Conservation (phyloP, 1,140 invertebrate genomes). For the Drosophila truncata region DNA sequence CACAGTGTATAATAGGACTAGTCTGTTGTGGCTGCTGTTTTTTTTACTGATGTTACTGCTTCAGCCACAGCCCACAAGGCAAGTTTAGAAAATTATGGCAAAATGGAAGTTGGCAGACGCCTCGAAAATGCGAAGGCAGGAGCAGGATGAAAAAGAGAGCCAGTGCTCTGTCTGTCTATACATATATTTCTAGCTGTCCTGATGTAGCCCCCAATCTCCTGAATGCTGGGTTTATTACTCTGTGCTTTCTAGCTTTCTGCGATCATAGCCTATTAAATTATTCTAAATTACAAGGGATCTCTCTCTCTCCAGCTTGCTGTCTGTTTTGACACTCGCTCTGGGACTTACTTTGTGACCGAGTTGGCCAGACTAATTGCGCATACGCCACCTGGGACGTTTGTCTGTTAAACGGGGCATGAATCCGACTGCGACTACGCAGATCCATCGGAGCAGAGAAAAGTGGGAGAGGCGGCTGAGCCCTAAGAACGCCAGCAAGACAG, state of each 20-base stretch:
- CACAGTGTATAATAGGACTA: background rate
- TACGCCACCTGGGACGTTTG: conserved; percentile 37
- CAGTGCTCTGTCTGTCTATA: background rate
- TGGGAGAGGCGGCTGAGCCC: conserved; percentile 4
- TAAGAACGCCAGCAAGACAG: conserved; percentile 19
- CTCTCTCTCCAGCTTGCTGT: conserved; percentile 8
- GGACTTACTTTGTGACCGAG: conserved; percentile 7
- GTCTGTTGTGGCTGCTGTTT: conserved; percentile 20
- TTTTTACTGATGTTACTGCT: conserved; percentile 29
- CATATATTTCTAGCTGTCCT: conserved; percentile 1
- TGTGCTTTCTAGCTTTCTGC: conserved; percentile 11
- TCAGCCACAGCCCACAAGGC: conserved; percentile 61
- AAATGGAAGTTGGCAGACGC: conserved; percentile 62
- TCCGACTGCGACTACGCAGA: conserved; percentile 14
- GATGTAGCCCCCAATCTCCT: background rate
- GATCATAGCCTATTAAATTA: conserved; percentile 43
- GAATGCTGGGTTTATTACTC: background rate
- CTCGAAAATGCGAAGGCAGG: conserved; percentile 27
- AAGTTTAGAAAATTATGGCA: conserved; percentile 71
- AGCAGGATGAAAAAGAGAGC: conserved; percentile 6
- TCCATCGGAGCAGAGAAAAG: conserved; percentile 42
- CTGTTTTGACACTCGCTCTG: conserved; percentile 27
- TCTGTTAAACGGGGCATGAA: conserved; percentile 58
- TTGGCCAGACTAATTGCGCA: conserved; percentile 36
- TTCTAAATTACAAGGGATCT: conserved; percentile 37